These are phyloP conservation scores for Panzeria rudis DNA, from an alignment of 2,888 invertebrate genomes.

Conservation along the genomic window DNA sequence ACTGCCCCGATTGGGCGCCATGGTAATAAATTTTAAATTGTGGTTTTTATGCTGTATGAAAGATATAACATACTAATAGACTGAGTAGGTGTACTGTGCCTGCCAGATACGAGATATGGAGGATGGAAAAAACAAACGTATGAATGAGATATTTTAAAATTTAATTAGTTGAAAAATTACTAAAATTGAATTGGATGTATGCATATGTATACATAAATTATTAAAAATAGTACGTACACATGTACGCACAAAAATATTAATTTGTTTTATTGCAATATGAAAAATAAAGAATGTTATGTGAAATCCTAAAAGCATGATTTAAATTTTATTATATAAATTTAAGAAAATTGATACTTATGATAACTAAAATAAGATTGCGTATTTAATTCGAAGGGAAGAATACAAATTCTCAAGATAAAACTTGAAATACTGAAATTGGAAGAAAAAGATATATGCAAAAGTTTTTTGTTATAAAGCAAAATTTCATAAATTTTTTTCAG, in stretches of 20 bases:
- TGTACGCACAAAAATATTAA: background rate
- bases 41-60: constrained; percentile 74
- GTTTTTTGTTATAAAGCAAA: background rate
- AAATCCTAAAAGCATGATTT: constrained; percentile 8
- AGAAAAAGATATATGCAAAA: constrained; percentile 15
- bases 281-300: too few species aligned
- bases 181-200: constrained; percentile 66
- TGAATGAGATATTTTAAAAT: constrained; percentile 78
- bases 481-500: background rate
- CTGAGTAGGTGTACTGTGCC: background rate
- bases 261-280: background rate
- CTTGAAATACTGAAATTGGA: background rate
- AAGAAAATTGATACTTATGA: too few species aligned
- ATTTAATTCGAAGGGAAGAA: too few species aligned
- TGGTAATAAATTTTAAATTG: constrained; percentile 82
- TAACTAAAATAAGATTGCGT: too few species aligned
- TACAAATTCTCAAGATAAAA: too few species aligned
- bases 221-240: background rate
- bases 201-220: constrained; percentile 39
- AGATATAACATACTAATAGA: constrained; percentile 18
- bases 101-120: background rate
- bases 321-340: background rate
- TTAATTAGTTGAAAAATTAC: constrained; percentile 79
- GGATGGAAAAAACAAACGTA: background rate
- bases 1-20: constrained; percentile 73